Base-by-base conservation (phyloP, 2,113 vertebrate species). In the Pteruthius melanotis region DNA sequence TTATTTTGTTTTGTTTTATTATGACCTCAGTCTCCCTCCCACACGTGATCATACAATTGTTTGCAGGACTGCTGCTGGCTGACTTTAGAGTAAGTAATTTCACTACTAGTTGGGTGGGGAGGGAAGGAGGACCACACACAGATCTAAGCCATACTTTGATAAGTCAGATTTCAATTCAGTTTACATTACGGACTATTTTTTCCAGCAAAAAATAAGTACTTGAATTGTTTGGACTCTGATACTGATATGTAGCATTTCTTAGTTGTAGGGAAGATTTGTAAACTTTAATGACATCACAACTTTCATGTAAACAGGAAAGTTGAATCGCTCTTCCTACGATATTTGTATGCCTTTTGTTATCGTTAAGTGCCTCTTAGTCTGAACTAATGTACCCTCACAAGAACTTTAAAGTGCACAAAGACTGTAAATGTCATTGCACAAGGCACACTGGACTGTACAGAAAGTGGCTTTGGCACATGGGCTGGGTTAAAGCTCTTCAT, bases 291-390 rank as follows among this genome's bases (percentile, higher is more conserved):
- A 65, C 57, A 76, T 59, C 90, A 83, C 37, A 54, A 40, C 21
- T 91, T 89, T 82, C 72, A 60, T 42, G 27, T 89, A 92, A 91
- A 91, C 79, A 93, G 85, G 90, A 95, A 90, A 57, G 78, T n/a
- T 83, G 72, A 77, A 44, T 61, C 42, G 60, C 28, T 92, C 60
- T 89, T 83, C 83, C 50, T 63, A 40, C 0, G 1, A 63, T 49
- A 35, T 27, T 94, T 54, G 45, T 44, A n/a, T 6, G 28, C 56
- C 86, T 81, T 70, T 68, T 91, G 74, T 45, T 68, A 50, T 19
- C 69, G 53, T 26, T 26, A 81, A 82, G 53, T 35, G 37, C 53
- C 33, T 75, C 69, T 60, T 45, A 31, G 27, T 13, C 77, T 74
- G 57, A 91, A 52, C 40, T 75, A 26, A 53, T 3, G 37, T 56